These are phyloP conservation scores for Craseonycteris thonglongyai DNA, from an alignment of 2,113 vertebrate genomes.

Conservation along the genomic window DNA sequence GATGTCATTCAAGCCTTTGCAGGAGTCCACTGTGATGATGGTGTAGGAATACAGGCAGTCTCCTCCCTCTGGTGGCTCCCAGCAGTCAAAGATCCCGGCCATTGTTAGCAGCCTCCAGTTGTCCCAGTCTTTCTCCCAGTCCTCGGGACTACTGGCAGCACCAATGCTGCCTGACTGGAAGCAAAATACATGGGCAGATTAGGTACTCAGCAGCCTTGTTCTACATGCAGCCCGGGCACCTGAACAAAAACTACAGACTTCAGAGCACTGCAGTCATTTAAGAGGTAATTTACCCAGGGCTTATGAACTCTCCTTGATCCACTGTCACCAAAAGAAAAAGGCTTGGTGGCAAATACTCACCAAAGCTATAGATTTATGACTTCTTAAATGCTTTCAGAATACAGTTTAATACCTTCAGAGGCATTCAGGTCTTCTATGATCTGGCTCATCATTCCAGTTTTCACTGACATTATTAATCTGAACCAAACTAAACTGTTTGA, in stretches of 20 bases:
- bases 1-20: conserved; percentile 85
- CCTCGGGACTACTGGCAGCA: not conserved
- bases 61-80: conserved; percentile 88
- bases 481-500: not conserved
- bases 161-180: not conserved
- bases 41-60: conserved; percentile 90
- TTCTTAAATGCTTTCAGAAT: not conserved
- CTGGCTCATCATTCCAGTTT: not conserved
- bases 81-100: conserved; percentile 96
- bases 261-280: fast-evolving
- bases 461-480: not conserved
- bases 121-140: conserved; percentile 78
- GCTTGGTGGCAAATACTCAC: not conserved
- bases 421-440: not conserved
- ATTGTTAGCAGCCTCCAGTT: conserved; percentile 92
- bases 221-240: no score
- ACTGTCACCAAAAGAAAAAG: not conserved
- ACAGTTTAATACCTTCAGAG: not conserved
- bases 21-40: conserved; percentile 91
- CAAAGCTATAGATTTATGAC: not conserved
- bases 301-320: not conserved
- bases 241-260: not conserved
- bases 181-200: not conserved
- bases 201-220: not conserved
- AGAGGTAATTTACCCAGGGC: not conserved